Conservation (phyloP, 2,797 vertebrate genomes). For the Decapterus maruadsi region DNA sequence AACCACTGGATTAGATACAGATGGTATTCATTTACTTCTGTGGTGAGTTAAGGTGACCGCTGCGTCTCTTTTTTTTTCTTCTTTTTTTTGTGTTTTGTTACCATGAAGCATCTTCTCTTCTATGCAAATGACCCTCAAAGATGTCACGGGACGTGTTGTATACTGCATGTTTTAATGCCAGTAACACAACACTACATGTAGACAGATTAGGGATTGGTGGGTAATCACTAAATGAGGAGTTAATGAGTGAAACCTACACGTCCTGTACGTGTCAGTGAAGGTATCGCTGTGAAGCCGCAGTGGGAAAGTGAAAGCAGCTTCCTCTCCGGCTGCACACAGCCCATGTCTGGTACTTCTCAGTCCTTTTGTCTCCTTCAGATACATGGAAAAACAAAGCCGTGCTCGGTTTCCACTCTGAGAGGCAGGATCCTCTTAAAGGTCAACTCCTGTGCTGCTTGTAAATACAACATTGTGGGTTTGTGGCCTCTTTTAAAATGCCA, state of each 20-base stretch:
- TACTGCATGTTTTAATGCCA: no score
- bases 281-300: slow-evolving; percentile 11
- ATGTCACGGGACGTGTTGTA: background rate
- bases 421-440: slow-evolving; percentile 20
- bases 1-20: slow-evolving; percentile 58
- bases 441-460: slow-evolving; percentile 31
- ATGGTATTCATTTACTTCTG: slow-evolving; percentile 58
- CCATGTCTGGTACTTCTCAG: background rate
- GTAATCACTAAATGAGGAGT: no score
- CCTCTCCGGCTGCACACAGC: slow-evolving; percentile 1
- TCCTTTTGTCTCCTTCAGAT: slow-evolving; percentile 21
- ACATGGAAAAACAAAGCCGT: slow-evolving; percentile 42
- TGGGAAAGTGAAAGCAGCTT: background rate
- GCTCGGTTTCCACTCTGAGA: slow-evolving; percentile 27
- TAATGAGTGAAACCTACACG: no score
- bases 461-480: slow-evolving; percentile 44
- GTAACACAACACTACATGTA: no score
- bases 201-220: no score
- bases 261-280: background rate
- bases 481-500: slow-evolving; percentile 39
- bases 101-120: background rate
- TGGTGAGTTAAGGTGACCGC: slow-evolving; percentile 16
- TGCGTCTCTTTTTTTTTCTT: background rate
- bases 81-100: background rate
- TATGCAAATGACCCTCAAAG: slow-evolving; percentile 21